Percentiles rank a stretch among this genome's conserved stretches.
Conservation (phyloP, 2,797 vertebrate genomes). For the Siniperca scherzeri region DNA sequence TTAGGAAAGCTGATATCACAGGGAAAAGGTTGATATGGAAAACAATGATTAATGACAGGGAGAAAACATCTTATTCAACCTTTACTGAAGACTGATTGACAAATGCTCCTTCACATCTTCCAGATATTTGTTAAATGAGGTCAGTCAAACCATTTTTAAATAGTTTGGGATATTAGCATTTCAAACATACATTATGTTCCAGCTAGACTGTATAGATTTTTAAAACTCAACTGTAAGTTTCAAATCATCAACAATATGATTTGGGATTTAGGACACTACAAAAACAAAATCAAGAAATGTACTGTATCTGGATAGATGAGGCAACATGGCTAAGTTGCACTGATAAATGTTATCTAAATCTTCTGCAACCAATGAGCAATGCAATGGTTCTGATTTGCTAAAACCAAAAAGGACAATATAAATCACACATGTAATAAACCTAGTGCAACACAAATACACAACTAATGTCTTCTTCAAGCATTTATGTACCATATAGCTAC, state of each 20-base stretch:
- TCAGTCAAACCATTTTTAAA: conserved; percentile 32
- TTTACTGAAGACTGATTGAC: conserved; percentile 32
- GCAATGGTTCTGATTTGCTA: conserved; percentile 49
- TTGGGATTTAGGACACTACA: conserved; percentile 35
- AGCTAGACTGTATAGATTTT: conserved; percentile 15
- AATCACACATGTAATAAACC: conserved; percentile 72
- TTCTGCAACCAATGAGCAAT: conserved; percentile 46
- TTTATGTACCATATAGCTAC: conserved; percentile 77
- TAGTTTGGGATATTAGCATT: conserved; percentile 35
- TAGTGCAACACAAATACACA: conserved; percentile 80
- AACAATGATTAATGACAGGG: conserved; percentile 28
- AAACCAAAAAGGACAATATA: conserved; percentile 65
- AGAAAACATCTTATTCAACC: conserved; percentile 46
- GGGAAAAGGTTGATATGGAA: conserved; percentile 19
- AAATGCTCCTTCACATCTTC: conserved; percentile 8
- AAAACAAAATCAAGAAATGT: conserved; percentile 45
- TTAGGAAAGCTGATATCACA: conserved; percentile 44
- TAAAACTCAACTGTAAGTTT: not conserved
- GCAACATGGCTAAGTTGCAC: conserved; percentile 56
- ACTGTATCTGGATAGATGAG: conserved; percentile 39
- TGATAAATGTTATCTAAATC: conserved; percentile 52
- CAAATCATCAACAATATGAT: conserved; percentile 27
- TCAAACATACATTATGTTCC: conserved; percentile 43
- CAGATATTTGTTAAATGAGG: conserved; percentile 18
- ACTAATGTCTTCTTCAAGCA: conserved; percentile 76